Conservation (phyloP, 1,140 invertebrate species). For the Cherax destructor region DNA sequence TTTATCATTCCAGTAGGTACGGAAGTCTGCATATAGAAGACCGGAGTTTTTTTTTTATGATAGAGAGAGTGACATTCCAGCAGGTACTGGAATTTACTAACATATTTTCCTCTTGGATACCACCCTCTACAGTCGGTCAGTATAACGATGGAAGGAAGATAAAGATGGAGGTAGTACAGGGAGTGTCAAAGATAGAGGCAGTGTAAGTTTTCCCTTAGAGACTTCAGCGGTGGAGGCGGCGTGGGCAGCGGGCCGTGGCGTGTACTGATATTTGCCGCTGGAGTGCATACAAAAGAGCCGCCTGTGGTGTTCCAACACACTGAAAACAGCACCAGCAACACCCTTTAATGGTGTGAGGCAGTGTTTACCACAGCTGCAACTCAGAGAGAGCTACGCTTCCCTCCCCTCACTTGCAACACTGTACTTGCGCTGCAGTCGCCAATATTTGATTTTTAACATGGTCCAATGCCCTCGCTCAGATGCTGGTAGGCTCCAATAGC, state of each 20-base stretch:
- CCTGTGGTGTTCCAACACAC: neutral
- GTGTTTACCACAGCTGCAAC: neutral
- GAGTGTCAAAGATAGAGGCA: neutral
- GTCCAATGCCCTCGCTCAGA: slow-evolving; percentile 36
- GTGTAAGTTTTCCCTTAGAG: neutral
- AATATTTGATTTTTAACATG: slow-evolving; percentile 15
- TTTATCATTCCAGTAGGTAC: too few species aligned
- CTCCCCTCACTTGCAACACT: neutral
- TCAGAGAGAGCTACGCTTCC: neutral
- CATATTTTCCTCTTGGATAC: too few species aligned
- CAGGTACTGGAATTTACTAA: too few species aligned
- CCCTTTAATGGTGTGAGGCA: neutral
- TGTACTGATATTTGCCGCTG: too few species aligned
- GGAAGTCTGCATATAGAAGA: too few species aligned
- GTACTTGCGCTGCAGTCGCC: neutral
- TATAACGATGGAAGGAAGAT: too few species aligned
- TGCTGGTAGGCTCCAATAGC: slow-evolving; percentile 29
- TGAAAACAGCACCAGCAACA: neutral
- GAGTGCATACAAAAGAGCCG: too few species aligned
- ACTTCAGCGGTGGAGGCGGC: neutral
- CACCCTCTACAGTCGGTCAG: too few species aligned
- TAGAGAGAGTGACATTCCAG: too few species aligned
- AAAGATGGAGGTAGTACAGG: neutral
- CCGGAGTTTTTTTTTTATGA: too few species aligned
- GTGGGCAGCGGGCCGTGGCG: neutral